Evolutionary conservation across 2,888 invertebrate genomes (phyloP).

Genomic region (Agonopterix alstromeriana): DNA sequence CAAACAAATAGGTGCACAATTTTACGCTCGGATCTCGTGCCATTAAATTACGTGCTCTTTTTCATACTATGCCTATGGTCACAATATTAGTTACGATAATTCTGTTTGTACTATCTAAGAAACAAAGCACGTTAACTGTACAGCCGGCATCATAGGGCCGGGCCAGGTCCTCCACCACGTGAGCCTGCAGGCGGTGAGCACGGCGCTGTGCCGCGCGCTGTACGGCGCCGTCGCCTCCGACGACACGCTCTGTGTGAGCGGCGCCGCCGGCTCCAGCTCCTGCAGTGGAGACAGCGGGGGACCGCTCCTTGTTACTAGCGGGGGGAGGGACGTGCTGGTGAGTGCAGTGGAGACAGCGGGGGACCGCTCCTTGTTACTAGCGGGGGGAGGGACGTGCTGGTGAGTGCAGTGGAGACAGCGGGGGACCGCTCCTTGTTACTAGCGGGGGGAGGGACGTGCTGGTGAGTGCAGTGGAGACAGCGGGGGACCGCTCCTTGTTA

Average conservation of each 20-base stretch:
- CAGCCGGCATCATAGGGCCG: slow-evolving; percentile 25
- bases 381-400: slow-evolving; percentile 26
- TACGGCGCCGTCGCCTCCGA: slow-evolving; percentile 29
- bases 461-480: slow-evolving; percentile 12
- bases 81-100: too few species aligned
- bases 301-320: slow-evolving; percentile 25
- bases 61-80: too few species aligned
- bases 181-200: slow-evolving; percentile 31
- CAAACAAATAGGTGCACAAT: too few species aligned
- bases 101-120: too few species aligned
- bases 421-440: too few species aligned
- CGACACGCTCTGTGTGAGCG: slow-evolving; percentile 40
- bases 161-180: slow-evolving; percentile 37
- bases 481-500: too few species aligned
- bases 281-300: slow-evolving; percentile 43
- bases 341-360: slow-evolving; percentile 6
- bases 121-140: background rate
- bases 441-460: slow-evolving; percentile 23
- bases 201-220: slow-evolving; percentile 22
- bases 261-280: slow-evolving; percentile 30
- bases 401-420: slow-evolving; percentile 5
- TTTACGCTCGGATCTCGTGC: too few species aligned
- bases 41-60: too few species aligned
- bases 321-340: slow-evolving; percentile 27
- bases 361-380: too few species aligned